Evolutionary conservation across 2,888 invertebrate species (phyloP), one percentile per base, ranked within the genome.

Genomic region (Lucinisca nassula): DNA sequence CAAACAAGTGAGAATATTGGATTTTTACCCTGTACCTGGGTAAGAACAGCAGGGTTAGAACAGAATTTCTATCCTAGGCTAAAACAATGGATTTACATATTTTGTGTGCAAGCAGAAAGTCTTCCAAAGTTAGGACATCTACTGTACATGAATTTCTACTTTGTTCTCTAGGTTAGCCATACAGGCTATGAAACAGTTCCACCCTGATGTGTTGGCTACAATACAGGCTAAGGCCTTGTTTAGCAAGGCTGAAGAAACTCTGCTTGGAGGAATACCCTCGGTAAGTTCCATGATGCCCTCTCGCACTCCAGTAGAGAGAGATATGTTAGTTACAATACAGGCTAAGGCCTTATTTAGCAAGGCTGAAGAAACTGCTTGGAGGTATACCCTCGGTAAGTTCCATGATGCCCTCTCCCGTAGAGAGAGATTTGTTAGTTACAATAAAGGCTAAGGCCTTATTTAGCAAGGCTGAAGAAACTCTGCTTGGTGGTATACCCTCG

Each of bases 151-250:
- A 21, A 12, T 55, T 24, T 55, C 24, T 27, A 55, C 27, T 67
- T 67, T 21, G 24, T 79, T 32, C 82, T 73, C 30, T 3, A 97
- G 99, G 89, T 98, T 99, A 55, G 98, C 99, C 2, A 98, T 99
- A 0, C 98, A 98, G 72, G 99, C 99, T 0, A 99, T 99, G 98
- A 97, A 98, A 55, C 99, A 99, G 96, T 97, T 99, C 77, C 99
- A 99, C 96, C 98, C 99, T 0, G 99, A 99, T 95, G 97, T 98
- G 86, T 98, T 99, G 32, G 98, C 98, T 12, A 97, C 98, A 72
- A 98, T 99, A 0, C 98, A 99, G 95, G 98, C 98, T 85, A 98
- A 98, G 95, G 98, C 99, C 0, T 96, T 99, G 49, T 99, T 98
- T 97, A 98, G 98, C 92, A 97, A 97, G 92, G 98, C 98, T 73